Evolutionary conservation across 2,797 vertebrate species (phyloP).

Genomic region (Urosaurus nigricauda): DNA sequence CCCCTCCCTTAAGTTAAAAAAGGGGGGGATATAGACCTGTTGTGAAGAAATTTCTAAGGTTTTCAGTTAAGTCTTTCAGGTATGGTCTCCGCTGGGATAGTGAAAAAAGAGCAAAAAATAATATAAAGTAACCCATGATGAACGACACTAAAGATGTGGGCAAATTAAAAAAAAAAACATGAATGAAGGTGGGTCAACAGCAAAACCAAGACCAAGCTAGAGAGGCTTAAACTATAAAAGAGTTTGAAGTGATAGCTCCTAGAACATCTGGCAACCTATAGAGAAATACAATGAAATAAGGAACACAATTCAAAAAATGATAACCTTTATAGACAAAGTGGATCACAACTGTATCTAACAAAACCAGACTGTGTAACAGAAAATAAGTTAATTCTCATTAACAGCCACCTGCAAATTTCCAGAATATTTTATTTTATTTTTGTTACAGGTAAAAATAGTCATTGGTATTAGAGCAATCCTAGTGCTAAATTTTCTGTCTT

Average conservation of each 20-base stretch:
- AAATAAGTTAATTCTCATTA: constrained; percentile 34
- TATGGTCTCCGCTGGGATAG: background rate
- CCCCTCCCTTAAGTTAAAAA: background rate
- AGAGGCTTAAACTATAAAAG: constrained; percentile 11
- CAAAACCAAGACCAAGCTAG: background rate
- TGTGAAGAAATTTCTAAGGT: background rate
- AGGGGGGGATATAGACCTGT: background rate
- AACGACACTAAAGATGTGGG: background rate
- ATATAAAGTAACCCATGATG: background rate
- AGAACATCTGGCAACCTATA: fast-evolving
- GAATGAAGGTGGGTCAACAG: background rate
- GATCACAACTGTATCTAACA: background rate
- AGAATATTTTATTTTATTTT: background rate
- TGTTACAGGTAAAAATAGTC: constrained; percentile 33
- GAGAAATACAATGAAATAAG: constrained; percentile 7
- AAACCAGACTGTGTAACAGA: background rate
- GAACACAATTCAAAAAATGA: background rate
- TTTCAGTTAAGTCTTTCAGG: background rate
- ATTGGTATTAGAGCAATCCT: background rate
- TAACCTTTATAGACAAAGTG: background rate
- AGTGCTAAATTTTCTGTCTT: constrained; percentile 42
- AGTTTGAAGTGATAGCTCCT: background rate
- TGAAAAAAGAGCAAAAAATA: background rate
- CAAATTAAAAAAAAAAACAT: background rate
- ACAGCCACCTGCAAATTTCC: constrained; percentile 33